Conservation (phyloP, 2,888 invertebrate species). For the Thera britannica region DNA sequence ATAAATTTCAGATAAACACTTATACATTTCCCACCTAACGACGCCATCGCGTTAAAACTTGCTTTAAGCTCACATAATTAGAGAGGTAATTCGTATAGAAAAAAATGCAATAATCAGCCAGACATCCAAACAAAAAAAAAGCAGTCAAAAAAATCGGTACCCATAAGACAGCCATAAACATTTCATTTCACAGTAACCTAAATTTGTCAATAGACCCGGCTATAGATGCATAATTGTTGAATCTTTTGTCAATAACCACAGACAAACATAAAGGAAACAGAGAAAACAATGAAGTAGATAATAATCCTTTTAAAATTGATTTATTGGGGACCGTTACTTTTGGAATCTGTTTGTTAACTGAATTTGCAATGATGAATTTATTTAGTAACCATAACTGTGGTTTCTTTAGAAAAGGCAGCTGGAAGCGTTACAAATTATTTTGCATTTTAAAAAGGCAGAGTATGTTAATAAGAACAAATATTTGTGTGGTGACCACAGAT, state of each 20-base stretch:
- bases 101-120: neutral
- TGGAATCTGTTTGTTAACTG: constrained; percentile 37
- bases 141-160: constrained; percentile 41
- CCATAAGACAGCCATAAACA: constrained; percentile 59
- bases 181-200: constrained; percentile 55
- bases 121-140: neutral
- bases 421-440: constrained; percentile 7
- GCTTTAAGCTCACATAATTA: neutral
- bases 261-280: constrained; percentile 47
- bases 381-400: constrained; percentile 29
- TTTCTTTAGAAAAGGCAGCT: neutral
- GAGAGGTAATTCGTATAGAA: neutral
- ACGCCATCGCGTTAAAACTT: neutral
- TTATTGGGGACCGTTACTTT: constrained; percentile 59
- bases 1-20: too few relatives aligned
- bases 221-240: constrained; percentile 40
- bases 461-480: too few relatives aligned
- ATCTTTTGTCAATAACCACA: constrained; percentile 53
- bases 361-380: constrained; percentile 34
- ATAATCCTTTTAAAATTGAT: constrained; percentile 70
- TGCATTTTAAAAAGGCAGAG: neutral
- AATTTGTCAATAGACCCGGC: constrained; percentile 62
- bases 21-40: too few relatives aligned
- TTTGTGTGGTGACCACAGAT: too few relatives aligned
- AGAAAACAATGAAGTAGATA: constrained; percentile 62